Percentiles rank a stretch among this genome's conserved stretches.
Conservation (phyloP, 1,140 invertebrate genomes). For the Pseudobourletiella spinata region DNA sequence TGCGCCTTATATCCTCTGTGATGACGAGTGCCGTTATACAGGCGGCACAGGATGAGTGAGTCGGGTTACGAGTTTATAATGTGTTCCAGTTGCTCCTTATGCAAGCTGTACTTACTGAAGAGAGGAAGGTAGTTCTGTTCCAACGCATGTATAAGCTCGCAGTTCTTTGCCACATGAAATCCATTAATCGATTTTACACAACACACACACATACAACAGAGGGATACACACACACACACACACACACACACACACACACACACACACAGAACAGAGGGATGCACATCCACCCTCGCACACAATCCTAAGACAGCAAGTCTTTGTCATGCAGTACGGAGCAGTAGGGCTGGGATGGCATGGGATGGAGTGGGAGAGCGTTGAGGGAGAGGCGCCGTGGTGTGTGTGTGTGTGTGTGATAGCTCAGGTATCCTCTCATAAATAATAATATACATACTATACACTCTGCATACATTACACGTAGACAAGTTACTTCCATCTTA, state of each 20-base stretch:
- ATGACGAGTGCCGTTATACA: no score
- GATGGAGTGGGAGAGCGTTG: not conserved
- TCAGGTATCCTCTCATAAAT: conserved; percentile 9
- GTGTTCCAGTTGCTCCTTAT: no score
- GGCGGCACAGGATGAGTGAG: no score
- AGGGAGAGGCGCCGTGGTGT: not conserved
- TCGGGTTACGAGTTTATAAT: no score
- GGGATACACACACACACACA: not conserved
- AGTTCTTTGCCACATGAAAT: not conserved
- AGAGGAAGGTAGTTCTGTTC: no score
- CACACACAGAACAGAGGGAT: not conserved
- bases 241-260: not conserved
- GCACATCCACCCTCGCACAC: no score
- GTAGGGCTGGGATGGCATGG: no score
- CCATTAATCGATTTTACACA: conserved; percentile 7
- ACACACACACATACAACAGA: not conserved
- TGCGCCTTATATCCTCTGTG: no score
- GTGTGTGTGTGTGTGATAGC: not conserved
- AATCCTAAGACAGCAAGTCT: no score
- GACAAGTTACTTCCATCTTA: not conserved
- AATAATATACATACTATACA: conserved; percentile 1
- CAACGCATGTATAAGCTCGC: no score
- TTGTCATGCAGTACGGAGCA: no score
- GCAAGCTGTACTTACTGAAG: no score
- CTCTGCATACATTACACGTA: not conserved